A percentile compares a stretch with the other conserved stretches of the same genome.
Conservation (phyloP, 2,113 vertebrate genomes). For the Lonchura striata region DNA sequence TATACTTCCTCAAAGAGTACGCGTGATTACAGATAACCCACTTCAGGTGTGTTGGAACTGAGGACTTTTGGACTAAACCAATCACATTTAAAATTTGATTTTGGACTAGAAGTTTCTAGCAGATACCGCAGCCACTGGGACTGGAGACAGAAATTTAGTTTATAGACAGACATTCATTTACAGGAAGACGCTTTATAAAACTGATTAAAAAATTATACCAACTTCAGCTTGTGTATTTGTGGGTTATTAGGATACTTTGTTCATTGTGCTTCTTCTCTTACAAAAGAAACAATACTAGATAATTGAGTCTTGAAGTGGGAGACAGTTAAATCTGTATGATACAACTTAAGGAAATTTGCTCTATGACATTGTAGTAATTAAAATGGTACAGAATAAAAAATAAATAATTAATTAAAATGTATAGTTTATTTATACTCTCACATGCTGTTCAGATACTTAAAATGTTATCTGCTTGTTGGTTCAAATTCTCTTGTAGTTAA, state of each 20-base stretch:
- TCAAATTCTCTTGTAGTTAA: conserved; percentile 76
- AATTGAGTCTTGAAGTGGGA: not conserved
- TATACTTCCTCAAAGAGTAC: not conserved
- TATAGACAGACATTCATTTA: not conserved
- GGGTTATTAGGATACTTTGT: not conserved
- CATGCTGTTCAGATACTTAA: not conserved
- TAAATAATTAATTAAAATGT: not conserved
- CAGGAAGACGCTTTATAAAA: not conserved
- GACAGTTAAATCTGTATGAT: not conserved
- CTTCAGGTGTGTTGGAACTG: not conserved
- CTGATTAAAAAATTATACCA: not conserved
- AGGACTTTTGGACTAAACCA: not conserved
- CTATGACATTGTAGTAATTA: not conserved
- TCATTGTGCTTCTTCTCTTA: not conserved
- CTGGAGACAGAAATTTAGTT: not conserved
- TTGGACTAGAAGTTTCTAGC: not conserved
- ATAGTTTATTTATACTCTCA: not conserved
- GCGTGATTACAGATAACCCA: not conserved
- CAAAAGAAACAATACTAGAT: not conserved
- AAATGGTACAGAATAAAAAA: not conserved
- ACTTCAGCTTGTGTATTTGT: not conserved
- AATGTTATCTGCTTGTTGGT: not conserved
- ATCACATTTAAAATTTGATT: not conserved
- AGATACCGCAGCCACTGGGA: not conserved
- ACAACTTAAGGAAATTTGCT: not conserved